Evolutionary conservation across 2,888 invertebrate species (phyloP).

Genomic region (Apocheima hispidaria): DNA sequence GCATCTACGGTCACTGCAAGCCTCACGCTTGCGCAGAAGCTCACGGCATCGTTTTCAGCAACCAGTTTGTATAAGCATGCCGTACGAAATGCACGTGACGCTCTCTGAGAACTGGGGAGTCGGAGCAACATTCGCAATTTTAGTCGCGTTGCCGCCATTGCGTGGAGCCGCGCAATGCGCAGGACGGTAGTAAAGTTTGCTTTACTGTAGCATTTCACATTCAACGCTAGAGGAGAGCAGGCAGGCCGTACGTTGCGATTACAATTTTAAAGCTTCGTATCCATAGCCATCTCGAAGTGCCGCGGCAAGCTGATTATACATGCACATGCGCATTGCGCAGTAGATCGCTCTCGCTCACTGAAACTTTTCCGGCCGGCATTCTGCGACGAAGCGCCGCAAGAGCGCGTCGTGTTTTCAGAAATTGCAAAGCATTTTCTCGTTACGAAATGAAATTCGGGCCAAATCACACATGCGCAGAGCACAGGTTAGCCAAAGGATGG

Average conservation of each 20-base stretch:
- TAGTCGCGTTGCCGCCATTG: constrained; percentile 20
- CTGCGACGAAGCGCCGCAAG: constrained; percentile 13
- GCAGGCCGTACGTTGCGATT: background rate
- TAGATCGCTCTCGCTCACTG: constrained; percentile 5
- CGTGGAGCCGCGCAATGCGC: constrained; percentile 22
- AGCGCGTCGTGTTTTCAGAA: constrained; percentile 16
- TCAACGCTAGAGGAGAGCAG: constrained; percentile 7
- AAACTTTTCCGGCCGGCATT: constrained; percentile 21
- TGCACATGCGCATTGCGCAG: constrained; percentile 18
- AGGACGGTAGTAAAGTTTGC: constrained; percentile 10
- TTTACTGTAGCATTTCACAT: constrained; percentile 25
- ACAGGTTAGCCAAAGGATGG: background rate
- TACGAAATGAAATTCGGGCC: constrained; percentile 18
- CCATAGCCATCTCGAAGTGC: constrained; percentile 15
- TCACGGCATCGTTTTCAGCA: background rate
- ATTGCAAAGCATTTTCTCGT: background rate
- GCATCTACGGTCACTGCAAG: constrained; percentile 7
- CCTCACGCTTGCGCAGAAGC: constrained; percentile 25
- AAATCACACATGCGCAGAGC: constrained; percentile 14
- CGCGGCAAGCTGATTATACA: constrained; percentile 13
- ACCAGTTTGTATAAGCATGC: constrained; percentile 14
- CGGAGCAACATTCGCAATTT: constrained; percentile 14
- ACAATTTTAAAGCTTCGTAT: constrained; percentile 7
- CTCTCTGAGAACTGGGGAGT: background rate
- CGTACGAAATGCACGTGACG: constrained; percentile 6